These are phyloP conservation scores for Luperina testacea DNA, from an alignment of 2,888 invertebrate genomes.

Conservation along the genomic window DNA sequence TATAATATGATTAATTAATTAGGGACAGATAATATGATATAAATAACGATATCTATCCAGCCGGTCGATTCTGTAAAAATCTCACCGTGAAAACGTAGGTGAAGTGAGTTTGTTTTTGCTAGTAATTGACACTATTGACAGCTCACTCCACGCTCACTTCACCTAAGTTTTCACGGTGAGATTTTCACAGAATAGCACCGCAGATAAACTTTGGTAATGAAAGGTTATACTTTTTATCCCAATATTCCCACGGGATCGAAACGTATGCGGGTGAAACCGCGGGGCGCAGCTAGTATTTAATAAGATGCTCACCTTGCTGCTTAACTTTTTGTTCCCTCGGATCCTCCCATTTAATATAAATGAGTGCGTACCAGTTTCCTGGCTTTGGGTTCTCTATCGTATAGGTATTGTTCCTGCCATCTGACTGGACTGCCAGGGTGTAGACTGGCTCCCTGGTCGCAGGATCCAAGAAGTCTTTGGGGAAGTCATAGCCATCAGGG, in stretches of 20 bases:
- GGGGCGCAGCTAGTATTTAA: not conserved
- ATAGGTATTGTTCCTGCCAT: conserved; percentile 90
- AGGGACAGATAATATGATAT: not conserved
- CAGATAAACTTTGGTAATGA: no score
- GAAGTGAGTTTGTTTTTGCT: no score
- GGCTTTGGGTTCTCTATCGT: conserved; percentile 92
- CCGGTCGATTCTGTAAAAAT: no score
- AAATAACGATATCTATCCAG: not conserved
- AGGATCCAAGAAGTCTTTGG: conserved; percentile 91
- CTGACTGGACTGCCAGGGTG: conserved; percentile 90
- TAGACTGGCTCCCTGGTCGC: conserved; percentile 86
- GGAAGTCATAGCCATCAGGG: conserved; percentile 94
- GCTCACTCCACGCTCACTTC: no score
- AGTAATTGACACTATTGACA: no score
- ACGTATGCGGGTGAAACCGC: no score
- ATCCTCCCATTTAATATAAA: conserved; percentile 94
- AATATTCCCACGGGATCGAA: no score
- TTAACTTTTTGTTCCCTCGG: conserved; percentile 93
- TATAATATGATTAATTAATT: not conserved
- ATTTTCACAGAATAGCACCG: no score
- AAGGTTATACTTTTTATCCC: no score
- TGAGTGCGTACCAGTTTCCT: conserved; percentile 95
- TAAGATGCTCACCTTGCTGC: conserved; percentile 92
- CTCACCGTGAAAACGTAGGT: no score
- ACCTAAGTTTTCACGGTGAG: no score